Evolutionary conservation across 1,140 invertebrate genomes (phyloP), one percentile per base, ranked within the genome.

Genomic region (Campoletis sonorensis): DNA sequence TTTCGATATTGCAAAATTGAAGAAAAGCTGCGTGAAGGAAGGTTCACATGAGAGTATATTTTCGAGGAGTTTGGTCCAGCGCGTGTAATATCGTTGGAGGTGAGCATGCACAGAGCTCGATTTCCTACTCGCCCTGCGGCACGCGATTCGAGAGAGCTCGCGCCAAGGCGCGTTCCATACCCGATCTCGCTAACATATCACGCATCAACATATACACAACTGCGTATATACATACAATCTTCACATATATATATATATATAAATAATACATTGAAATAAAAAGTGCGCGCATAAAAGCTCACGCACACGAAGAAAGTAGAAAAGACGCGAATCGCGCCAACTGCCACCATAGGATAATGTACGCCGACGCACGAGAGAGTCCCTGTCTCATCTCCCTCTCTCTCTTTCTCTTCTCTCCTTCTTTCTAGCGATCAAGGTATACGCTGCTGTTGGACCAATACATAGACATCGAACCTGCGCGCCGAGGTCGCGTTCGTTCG

Each of bases 401-500:
- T 64, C 61, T 13, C 61, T 23, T 13, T 64, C 61, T 27, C n/a
- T 18, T 58, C 10, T 58, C 54, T 58, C 54, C 8, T n/a, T 58
- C 54, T 58, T 13, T n/a, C 18, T 10, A n/a, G 18, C 67, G 67
- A 70, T 33, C 67, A 21, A 54, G 18, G 18, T 70, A 70, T 30
- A 40, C 70, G 37, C 70, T 54, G 27, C 15, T 70, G 13, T 7
- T 26, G 23, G 4, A 40, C 21, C 33, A 71, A 71, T 49, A 45
- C 70, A 72, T 26, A 23, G 37, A 27, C n/a, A 21, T 49, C 1
- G 10, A 26, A 16, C 7, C 37, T 23, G 27, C 58, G 27, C 58
- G 58, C 21, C 76, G 76, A 78, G 76, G 76, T 78, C 76, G 76
- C 76, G 58, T 27, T 78, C 76, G 33, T 67, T 78, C 76, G 76